These are phyloP conservation scores for Cremastobaeus sp. DNA, from an alignment of 2,888 invertebrate genomes.

Conservation along the genomic window DNA sequence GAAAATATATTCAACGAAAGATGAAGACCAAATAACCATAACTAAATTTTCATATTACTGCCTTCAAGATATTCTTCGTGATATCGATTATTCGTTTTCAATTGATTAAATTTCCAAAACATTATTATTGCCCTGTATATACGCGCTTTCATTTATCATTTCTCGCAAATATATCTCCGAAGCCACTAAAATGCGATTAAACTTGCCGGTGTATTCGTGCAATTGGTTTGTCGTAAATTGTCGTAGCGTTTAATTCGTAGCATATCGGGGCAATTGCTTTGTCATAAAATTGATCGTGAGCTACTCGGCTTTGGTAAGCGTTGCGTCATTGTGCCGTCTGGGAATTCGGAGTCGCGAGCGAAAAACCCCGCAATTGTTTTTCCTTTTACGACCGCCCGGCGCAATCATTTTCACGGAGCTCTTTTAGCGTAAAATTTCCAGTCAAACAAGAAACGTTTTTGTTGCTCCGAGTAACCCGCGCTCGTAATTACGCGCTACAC, in stretches of 20 bases:
- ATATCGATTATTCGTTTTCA: too few species aligned
- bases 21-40: too few species aligned
- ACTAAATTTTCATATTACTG: too few species aligned
- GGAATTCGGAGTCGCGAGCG: background rate
- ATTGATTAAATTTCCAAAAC: too few species aligned
- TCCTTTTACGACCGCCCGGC: slow-evolving; percentile 12
- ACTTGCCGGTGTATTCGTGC: too few species aligned
- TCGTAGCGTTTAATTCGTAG: background rate
- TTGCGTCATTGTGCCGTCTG: slow-evolving; percentile 7
- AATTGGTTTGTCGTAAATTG: slow-evolving; percentile 7
- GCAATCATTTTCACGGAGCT: background rate
- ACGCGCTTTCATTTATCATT: too few species aligned
- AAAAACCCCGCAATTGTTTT: slow-evolving; percentile 7
- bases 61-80: too few species aligned
- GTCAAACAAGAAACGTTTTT: slow-evolving; percentile 8
- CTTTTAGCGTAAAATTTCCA: background rate
- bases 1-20: too few species aligned
- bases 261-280: slow-evolving; percentile 1
- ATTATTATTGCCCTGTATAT: too few species aligned
- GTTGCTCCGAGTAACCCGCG: too few species aligned
- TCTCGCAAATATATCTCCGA: too few species aligned
- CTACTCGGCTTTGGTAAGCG: background rate
- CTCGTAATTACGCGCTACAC: slow-evolving; percentile 12
- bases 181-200: too few species aligned
- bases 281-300: slow-evolving; percentile 16